A percentile compares a stretch with the other conserved stretches of the same genome.
Evolutionary conservation across 2,888 invertebrate genomes (phyloP).

Genomic region (Gerris lacustris): DNA sequence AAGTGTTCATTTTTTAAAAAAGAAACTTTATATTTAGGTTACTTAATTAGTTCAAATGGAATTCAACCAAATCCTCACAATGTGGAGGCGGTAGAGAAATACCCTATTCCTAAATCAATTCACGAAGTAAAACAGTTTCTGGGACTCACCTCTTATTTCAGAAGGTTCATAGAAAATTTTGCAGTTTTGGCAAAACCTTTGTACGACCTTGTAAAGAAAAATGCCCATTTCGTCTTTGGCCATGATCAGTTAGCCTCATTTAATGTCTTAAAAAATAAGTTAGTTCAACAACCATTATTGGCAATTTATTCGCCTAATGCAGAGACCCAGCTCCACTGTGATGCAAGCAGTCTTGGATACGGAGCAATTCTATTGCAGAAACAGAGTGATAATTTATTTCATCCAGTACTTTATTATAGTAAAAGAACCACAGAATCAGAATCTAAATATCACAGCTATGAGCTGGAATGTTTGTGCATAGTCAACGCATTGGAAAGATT

Average conservation of each 20-base stretch:
- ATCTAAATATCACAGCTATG: slow-evolving; percentile 33
- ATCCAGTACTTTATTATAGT: slow-evolving; percentile 32
- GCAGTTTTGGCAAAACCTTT: slow-evolving; percentile 31
- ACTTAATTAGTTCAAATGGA: slow-evolving; percentile 26
- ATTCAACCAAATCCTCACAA: slow-evolving; percentile 30
- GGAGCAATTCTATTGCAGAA: slow-evolving; percentile 20
- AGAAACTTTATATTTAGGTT: slow-evolving; percentile 29
- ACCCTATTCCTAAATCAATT: slow-evolving; percentile 27
- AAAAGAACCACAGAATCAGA: slow-evolving; percentile 33
- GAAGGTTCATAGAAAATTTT: slow-evolving; percentile 31
- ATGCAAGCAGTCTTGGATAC: slow-evolving; percentile 17
- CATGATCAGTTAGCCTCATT: slow-evolving; percentile 28
- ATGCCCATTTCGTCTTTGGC: slow-evolving; percentile 29
- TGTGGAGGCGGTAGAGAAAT: slow-evolving; percentile 27
- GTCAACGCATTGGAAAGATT: slow-evolving; percentile 33
- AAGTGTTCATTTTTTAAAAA: slow-evolving; percentile 30
- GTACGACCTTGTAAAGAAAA: slow-evolving; percentile 30
- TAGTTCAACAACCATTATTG: slow-evolving; percentile 22
- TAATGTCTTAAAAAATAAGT: slow-evolving; percentile 26
- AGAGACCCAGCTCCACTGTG: slow-evolving; percentile 19
- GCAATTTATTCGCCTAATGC: slow-evolving; percentile 15
- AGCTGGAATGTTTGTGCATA: slow-evolving; percentile 35
- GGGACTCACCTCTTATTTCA: slow-evolving; percentile 32
- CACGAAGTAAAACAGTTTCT: slow-evolving; percentile 30
- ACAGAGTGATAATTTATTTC: neutral